These are phyloP conservation scores for Solenopsis invicta DNA, from an alignment of 1,140 invertebrate species.

Conservation along the genomic window DNA sequence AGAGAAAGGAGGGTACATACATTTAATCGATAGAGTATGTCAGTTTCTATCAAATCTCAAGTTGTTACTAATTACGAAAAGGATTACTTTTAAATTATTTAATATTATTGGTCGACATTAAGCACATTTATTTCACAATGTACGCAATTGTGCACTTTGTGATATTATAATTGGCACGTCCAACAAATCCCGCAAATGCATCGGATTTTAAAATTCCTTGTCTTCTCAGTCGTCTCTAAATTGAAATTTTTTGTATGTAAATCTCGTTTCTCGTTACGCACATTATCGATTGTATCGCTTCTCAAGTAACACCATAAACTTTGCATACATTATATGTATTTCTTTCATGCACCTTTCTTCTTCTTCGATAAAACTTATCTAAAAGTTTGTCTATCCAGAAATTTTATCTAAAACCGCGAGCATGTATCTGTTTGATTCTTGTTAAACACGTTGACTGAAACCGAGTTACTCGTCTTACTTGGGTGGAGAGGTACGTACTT, in stretches of 20 bases:
- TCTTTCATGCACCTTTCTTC: not conserved
- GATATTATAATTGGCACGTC: not conserved
- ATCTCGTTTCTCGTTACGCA: not conserved
- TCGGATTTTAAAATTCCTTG: not conserved
- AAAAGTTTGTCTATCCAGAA: not conserved
- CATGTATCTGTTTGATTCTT: not conserved
- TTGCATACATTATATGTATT: not conserved
- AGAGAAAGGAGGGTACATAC: not conserved
- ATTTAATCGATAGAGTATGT: not conserved
- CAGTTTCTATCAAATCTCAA: not conserved
- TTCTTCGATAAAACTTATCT: not conserved
- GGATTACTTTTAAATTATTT: not conserved
- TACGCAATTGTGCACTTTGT: not conserved
- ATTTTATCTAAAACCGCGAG: not conserved
- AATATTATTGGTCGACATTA: not conserved
- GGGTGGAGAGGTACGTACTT: conserved; percentile 63
- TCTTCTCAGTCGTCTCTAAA: not conserved
- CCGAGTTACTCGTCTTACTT: conserved; percentile 5
- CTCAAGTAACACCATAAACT: not conserved
- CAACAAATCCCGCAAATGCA: not conserved
- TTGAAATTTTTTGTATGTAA: not conserved
- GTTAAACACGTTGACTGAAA: conserved; percentile 31
- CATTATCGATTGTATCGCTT: not conserved
- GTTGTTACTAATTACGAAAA: not conserved
- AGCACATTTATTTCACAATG: not conserved